Evolutionary conservation across 1,140 invertebrate genomes (phyloP), one percentile per base, ranked within the genome.

Genomic region (Hirudo medicinalis): DNA sequence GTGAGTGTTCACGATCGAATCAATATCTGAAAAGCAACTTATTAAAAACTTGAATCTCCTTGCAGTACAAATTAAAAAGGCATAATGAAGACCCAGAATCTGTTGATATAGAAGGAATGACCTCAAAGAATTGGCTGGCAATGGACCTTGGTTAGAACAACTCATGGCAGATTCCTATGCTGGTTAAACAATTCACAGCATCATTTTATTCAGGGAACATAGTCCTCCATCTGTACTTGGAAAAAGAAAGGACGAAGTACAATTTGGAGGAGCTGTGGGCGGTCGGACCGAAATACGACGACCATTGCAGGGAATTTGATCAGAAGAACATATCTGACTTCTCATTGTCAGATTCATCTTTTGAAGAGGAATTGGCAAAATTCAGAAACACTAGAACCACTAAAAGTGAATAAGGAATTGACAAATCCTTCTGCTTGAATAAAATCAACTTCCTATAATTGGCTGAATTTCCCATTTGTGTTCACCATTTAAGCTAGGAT

Each of bases 241-340:
- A 84, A 8, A 82, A 87, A 76, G 84, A 85, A 11, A 84, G 93
- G 76, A 78, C 86, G 74, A 78, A 83, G 57, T 94, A 92, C 80
- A 92, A 96, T 83, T 83, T 97, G 71, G 93, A 97, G 83, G 89
- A 88, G 11, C 80, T 96, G 27, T 97, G 93, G 93, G 85, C 89
- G 66, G 86, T 94, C 54, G 92, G 92, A 13, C 79, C 86, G 1
- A 82, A 91, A 78, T 91, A 86, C 85, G 92, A 95, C 80, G 84
- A 87, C 4, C 57, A 63, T n/a, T 63, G 57, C 29, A 63, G 9
- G 19, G 57, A 20, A 9, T 22, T 63, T 22, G 6, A 20, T 2
- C 3, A 32, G 57, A 49, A 49, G n/a, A 53, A 27, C 43, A 54
- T 25, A 49, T 25, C 53, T 53, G 69, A 36, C 17, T 25, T 49